phyloP scores from a whole-genome alignment of 2,113 vertebrate genomes.

The Mirza zaza region DNA sequence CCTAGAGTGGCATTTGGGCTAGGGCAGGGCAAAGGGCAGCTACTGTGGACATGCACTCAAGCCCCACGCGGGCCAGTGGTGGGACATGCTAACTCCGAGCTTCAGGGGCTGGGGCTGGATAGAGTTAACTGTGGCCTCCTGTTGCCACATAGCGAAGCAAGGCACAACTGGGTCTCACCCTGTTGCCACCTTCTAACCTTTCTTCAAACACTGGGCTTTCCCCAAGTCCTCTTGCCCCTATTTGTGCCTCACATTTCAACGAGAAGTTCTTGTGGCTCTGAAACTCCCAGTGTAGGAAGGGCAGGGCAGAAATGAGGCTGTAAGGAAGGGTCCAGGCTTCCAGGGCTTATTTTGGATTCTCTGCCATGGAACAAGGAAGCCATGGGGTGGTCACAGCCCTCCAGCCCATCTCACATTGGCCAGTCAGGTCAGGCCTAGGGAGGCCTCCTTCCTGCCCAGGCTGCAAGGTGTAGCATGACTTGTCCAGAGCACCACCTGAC shows the following conservation, averaged over 20 bases:
- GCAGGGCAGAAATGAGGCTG: background rate
- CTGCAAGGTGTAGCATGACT: background rate
- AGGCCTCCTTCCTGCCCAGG: background rate
- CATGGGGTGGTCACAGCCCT: background rate
- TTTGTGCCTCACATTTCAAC: background rate
- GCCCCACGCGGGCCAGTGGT: fast-evolving
- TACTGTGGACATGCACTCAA: background rate
- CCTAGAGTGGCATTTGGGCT: background rate
- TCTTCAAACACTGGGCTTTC: background rate
- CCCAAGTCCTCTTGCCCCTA: background rate
- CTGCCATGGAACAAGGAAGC: background rate
- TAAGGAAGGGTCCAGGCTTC: background rate
- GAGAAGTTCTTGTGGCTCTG: background rate
- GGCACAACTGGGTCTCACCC: background rate
- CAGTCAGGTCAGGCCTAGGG: background rate
- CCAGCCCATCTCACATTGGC: background rate
- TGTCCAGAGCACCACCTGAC: background rate
- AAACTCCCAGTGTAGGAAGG: background rate
- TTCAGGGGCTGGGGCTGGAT: too few species aligned
- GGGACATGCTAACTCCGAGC: background rate
- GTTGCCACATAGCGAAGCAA: background rate
- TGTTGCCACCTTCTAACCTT: background rate
- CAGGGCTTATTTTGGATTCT: background rate
- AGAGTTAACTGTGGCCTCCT: background rate
- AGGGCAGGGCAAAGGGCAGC: background rate